Percentiles rank a stretch among this genome's conserved stretches.
Conservation (phyloP, 2,888 invertebrate species). For the Bembecia ichneumoniformis region DNA sequence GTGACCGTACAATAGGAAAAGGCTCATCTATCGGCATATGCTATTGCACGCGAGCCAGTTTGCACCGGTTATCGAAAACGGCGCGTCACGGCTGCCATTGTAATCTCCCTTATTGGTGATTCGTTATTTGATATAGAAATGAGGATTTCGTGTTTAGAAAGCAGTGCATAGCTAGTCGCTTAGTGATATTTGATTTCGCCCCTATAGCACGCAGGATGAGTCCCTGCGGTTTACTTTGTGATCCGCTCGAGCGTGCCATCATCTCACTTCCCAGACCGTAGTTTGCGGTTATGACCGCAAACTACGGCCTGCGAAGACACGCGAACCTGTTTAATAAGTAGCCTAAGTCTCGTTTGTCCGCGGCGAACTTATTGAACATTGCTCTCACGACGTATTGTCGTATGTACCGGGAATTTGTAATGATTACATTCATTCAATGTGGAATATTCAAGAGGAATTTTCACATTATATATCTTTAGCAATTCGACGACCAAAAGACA, state of each 20-base stretch:
- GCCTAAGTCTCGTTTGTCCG: constrained; percentile 16
- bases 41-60: constrained; percentile 22
- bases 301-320: constrained; percentile 34
- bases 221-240: constrained; percentile 50
- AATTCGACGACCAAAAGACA: no score
- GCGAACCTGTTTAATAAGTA: constrained; percentile 47
- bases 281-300: constrained; percentile 45
- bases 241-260: constrained; percentile 43
- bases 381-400: constrained; percentile 20
- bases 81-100: constrained; percentile 40
- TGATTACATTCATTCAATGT: constrained; percentile 16
- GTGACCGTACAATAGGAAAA: constrained; percentile 45
- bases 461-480: no score
- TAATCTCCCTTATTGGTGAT: constrained; percentile 33
- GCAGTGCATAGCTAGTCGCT: constrained; percentile 21
- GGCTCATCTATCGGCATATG: constrained; percentile 21
- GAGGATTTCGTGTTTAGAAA: constrained; percentile 32
- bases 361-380: constrained; percentile 21
- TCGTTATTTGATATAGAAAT: constrained; percentile 39
- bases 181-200: constrained; percentile 2
- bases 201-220: constrained; percentile 14
- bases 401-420: constrained; percentile 21
- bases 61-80: constrained; percentile 34
- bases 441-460: no score
- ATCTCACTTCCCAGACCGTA: constrained; percentile 21